Conservation (phyloP, 2,797 vertebrate genomes). For the Podarcis siculus region DNA sequence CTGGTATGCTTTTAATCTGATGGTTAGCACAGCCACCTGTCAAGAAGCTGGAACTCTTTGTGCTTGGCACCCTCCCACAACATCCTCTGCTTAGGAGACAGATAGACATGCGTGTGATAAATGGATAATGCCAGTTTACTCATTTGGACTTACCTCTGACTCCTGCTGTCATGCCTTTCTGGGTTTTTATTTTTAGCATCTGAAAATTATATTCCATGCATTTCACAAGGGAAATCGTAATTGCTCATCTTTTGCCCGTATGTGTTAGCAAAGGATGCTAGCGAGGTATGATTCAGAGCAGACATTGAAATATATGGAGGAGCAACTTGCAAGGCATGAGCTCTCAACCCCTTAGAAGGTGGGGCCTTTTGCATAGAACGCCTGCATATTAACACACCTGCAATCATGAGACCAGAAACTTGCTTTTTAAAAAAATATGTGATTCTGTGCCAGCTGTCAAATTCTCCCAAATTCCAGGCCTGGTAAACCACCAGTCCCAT, state of each 20-base stretch:
- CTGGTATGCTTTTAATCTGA: background rate
- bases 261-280: no score
- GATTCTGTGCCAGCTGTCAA: background rate
- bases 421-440: background rate
- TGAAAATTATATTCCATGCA: background rate
- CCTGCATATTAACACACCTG: background rate
- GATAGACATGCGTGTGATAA: background rate
- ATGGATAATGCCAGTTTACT: no score
- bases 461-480: background rate
- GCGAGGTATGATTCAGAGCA: background rate
- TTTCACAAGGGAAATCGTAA: background rate
- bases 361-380: background rate
- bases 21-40: background rate
- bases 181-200: background rate
- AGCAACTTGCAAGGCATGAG: background rate
- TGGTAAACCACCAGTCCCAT: background rate
- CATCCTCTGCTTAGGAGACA: background rate
- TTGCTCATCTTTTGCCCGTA: background rate
- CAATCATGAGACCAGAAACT: background rate
- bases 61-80: background rate
- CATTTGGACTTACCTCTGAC: no score
- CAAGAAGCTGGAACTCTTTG: background rate
- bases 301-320: background rate
- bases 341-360: no score
- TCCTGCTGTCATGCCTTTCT: no score